Base-by-base conservation (phyloP, 2,888 invertebrate species). In the Platycheirus albimanus region DNA sequence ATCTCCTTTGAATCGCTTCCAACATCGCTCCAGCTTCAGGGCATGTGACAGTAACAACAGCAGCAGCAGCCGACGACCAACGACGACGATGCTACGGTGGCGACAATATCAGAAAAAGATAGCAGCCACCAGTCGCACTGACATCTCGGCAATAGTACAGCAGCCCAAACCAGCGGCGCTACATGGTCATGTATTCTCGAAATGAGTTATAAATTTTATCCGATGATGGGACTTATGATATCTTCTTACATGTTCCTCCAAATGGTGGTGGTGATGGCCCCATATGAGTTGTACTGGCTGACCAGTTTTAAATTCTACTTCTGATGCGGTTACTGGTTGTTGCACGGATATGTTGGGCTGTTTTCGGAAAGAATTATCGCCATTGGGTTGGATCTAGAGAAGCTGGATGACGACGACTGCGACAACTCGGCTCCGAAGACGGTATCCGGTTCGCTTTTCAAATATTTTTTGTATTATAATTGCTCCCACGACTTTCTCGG, bases 401-500 rank as follows among this genome's bases (percentile, higher is more conserved):
- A 28, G 20, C 24, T 43, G 33, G 36, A 38, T 4, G 41, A 6
- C 15, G 24, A 30, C 15, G 43, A 15, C 36, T n/a, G 19, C 19
- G 3, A 45, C n/a, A 24, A 24, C 30, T 33, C 33, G 24, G 6
- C 6, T 4, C 6, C 30, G 8, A 36, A 11, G 36, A 36, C 13
- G 36, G 83, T 83, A 78, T 83, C 83, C 83, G 83, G 83, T 83
- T 78, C 78, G 78, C 61, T 78, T 83, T 72, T 43, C 72, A 81
- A 61, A 84, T 74, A 41, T 77, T 89, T 90, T 90, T 83, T 67
- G 67, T 63, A 89, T 89, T 90, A 89, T 90, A 90, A 90, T 90
- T 90, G 90, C 90, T 90, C 90, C 90, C 90, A 90, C 90, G 90
- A 90, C 88, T 90, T 90, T 88, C 86, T 88, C 86, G 86, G 88